Percentiles rank a stretch among this genome's conserved stretches.
phyloP scores from a whole-genome alignment of 2,888 invertebrate genomes.

The Psococerastis gibbosa region DNA sequence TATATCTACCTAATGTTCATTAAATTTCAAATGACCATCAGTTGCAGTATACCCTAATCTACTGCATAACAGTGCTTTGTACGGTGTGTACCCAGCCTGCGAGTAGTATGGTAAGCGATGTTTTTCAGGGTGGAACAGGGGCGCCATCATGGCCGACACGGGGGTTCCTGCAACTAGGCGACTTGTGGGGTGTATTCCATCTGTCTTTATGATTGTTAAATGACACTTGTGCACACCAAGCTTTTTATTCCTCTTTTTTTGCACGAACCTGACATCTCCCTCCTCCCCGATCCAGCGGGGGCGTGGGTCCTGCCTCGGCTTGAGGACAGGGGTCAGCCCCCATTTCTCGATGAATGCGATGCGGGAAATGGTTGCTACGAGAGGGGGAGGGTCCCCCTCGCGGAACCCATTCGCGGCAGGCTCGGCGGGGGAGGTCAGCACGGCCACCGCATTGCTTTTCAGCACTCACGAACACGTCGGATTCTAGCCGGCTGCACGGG shows the following conservation, averaged over 20 bases:
- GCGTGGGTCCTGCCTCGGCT: slow-evolving; percentile 83
- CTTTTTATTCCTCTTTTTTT: background rate
- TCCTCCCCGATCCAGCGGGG: slow-evolving; percentile 56
- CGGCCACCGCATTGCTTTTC: no score
- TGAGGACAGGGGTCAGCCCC: slow-evolving; percentile 95
- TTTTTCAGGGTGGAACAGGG: slow-evolving; percentile 5
- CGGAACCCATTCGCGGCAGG: slow-evolving; percentile 34
- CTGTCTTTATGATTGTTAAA: background rate
- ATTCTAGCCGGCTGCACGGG: background rate
- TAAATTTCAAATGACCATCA: no score
- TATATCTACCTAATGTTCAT: no score
- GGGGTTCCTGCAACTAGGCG: slow-evolving; percentile 11
- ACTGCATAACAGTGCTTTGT: no score
- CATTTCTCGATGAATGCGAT: slow-evolving; percentile 95
- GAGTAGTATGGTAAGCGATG: no score
- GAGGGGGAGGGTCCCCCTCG: slow-evolving; percentile 38
- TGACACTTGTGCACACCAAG: background rate
- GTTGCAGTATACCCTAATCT: no score
- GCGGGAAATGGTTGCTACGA: slow-evolving; percentile 53
- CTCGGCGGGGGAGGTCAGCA: slow-evolving; percentile 14
- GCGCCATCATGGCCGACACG: slow-evolving; percentile 6
- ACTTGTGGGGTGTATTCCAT: background rate
- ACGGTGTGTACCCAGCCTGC: no score
- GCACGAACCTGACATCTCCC: slow-evolving; percentile 50
- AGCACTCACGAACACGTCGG: no score